Conservation (phyloP, 2,888 invertebrate genomes). For the Malacosoma neustria region DNA sequence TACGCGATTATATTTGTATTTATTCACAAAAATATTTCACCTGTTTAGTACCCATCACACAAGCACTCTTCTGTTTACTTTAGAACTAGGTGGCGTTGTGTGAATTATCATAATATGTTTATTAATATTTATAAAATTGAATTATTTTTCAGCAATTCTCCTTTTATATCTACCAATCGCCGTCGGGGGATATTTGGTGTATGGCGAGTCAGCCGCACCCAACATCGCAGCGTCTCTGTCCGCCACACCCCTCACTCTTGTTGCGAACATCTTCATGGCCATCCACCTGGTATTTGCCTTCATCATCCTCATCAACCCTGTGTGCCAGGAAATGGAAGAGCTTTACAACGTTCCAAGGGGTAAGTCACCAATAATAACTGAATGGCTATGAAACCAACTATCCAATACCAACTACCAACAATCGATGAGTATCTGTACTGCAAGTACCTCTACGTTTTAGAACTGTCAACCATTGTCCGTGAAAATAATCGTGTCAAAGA, state of each 20-base stretch:
- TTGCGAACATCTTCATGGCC: constrained; percentile 77
- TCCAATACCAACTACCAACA: background rate
- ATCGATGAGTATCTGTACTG: too few relatives aligned
- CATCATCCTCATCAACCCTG: constrained; percentile 81
- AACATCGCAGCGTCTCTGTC: constrained; percentile 76
- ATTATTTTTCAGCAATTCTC: constrained; percentile 60
- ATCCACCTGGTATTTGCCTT: constrained; percentile 79
- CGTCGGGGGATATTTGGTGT: constrained; percentile 76
- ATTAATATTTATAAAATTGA: background rate
- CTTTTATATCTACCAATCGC: constrained; percentile 76
- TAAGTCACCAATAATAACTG: constrained; percentile 30
- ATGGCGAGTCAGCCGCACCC: constrained; percentile 74
- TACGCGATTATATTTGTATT: too few relatives aligned
- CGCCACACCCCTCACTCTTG: constrained; percentile 66
- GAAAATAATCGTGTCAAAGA: too few relatives aligned
- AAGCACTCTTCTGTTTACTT: too few relatives aligned
- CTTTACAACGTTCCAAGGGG: constrained; percentile 76
- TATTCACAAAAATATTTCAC: too few relatives aligned
- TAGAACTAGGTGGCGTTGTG: too few relatives aligned
- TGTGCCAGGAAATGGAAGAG: constrained; percentile 81
- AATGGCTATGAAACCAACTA: background rate
- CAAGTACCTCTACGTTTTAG: too few relatives aligned
- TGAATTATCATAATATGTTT: background rate
- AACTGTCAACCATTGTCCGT: too few relatives aligned
- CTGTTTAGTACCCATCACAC: too few relatives aligned